Percentiles rank a stretch among this genome's conserved stretches.
These are phyloP conservation scores for Carollia perspicillata DNA, from an alignment of 2,113 vertebrate genomes.

Conservation along the genomic window DNA sequence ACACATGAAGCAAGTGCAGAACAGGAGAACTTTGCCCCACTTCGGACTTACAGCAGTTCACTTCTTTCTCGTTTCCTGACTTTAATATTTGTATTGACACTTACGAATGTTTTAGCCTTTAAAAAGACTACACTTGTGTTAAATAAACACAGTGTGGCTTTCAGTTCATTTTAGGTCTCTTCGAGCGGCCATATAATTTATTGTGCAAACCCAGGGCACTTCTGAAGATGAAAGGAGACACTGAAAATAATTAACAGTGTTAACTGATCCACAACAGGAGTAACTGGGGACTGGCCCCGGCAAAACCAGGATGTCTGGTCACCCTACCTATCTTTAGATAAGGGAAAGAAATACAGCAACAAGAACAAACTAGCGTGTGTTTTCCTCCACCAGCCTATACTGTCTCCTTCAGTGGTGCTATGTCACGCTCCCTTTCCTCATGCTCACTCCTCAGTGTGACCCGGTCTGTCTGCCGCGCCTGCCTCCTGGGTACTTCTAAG, in stretches of 20 bases:
- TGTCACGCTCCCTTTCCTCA: neutral
- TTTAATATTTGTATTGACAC: neutral
- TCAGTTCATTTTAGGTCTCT: constrained; percentile 34
- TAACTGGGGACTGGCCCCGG: neutral
- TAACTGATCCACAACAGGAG: neutral
- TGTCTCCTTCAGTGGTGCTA: neutral
- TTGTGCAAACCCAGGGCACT: neutral
- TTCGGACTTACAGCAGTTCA: neutral
- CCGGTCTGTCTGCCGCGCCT: neutral
- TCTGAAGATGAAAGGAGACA: constrained; percentile 46
- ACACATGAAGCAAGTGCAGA: neutral
- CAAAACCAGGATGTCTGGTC: constrained; percentile 2
- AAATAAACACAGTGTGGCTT: neutral
- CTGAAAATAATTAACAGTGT: constrained; percentile 13
- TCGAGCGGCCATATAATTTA: neutral
- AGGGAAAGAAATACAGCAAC: neutral
- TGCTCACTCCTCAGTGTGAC: neutral
- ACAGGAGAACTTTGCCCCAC: neutral
- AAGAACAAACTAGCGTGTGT: neutral
- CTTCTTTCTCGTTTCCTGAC: neutral
- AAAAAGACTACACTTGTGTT: neutral
- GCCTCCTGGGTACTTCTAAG: neutral
- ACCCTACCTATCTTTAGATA: neutral
- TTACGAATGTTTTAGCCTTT: constrained; percentile 16
- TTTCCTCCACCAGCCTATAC: neutral